A percentile compares a stretch with the other conserved stretches of the same genome.
phyloP scores from a whole-genome alignment of 2,888 invertebrate species.

The Tetragnatha montana region DNA sequence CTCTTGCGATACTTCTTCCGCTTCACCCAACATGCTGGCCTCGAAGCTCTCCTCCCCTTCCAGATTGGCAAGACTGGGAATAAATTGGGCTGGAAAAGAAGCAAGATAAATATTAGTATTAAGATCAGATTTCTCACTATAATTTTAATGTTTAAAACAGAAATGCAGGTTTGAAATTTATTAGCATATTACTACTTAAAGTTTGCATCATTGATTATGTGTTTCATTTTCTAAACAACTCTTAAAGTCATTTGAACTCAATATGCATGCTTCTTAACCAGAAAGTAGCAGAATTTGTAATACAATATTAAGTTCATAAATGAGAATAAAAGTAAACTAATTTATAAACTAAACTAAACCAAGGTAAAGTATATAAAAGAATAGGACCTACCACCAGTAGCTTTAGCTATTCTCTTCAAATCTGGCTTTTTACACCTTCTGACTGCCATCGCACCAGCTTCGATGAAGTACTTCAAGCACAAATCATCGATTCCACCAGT shows the following conservation, averaged over 20 bases:
- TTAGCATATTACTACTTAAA: background rate
- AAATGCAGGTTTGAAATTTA: background rate
- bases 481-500: conserved; percentile 98
- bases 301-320: background rate
- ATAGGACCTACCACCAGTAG: conserved; percentile 84
- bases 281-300: background rate
- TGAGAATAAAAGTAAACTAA: background rate
- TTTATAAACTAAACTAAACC: background rate
- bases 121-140: too few relatives aligned
- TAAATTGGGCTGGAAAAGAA: conserved; percentile 82
- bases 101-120: too few relatives aligned
- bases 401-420: conserved; percentile 97
- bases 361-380: background rate
- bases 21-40: conserved; percentile 91
- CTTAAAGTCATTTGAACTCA: too few relatives aligned
- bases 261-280: too few relatives aligned
- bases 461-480: conserved; percentile 98
- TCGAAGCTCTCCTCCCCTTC: conserved; percentile 99
- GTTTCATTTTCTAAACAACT: too few relatives aligned
- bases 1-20: conserved; percentile 96
- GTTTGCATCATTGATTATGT: too few relatives aligned
- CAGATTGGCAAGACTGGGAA: conserved; percentile 97
- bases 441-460: conserved; percentile 97
- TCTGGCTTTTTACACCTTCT: conserved; percentile 95
- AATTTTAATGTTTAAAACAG: too few relatives aligned